Evolutionary conservation across 2,888 invertebrate species (phyloP), one percentile per base, ranked within the genome.

Genomic region (Rosalia funebris): DNA sequence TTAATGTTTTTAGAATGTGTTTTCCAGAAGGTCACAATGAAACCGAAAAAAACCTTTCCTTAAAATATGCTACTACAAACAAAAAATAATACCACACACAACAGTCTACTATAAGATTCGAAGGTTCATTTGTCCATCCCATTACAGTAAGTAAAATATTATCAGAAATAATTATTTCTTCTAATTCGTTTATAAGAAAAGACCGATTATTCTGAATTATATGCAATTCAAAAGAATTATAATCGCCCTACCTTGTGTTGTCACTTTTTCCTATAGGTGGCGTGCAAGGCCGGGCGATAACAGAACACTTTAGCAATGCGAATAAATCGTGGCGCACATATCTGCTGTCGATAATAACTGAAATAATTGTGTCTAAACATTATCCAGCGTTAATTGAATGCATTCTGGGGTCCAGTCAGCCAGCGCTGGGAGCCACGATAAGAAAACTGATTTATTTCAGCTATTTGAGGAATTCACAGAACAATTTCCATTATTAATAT

Each of bases 401-500:
- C 41, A 37, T 59, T 58, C 44, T 39, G 20, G 31, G 53, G 34
- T 57, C 54, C 55, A 45, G 42, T 41, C 34, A 31, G 12, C 39
- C 45, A 45, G 3, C 17, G 48, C 25, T 44, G 32, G 16, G 31
- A 52, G 55, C 34, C 20, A 16, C 52, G 56, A 58, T 64, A 60
- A 60, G 56, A 62, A 53, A 60, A 57, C 25, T 64, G 62, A 66
- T 66, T 64, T 62, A 64, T 64, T 62, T 60, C 41, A 60, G 55
- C 48, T 62, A 66, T 64, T 63, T 50, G 31, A 62, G 39, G 57
- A 64, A 64, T 62, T 47, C 44, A 39, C 60, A 59, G 57, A 63
- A 66, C 62, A 64, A 66, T 66, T 62, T 63, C 60, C 61, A 68
- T 63, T 66, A 67, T 55, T 63, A 65, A 68, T 68, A 68, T 59